phyloP scores from a whole-genome alignment of 2,113 vertebrate species.

The Stigmatopora nigra region DNA sequence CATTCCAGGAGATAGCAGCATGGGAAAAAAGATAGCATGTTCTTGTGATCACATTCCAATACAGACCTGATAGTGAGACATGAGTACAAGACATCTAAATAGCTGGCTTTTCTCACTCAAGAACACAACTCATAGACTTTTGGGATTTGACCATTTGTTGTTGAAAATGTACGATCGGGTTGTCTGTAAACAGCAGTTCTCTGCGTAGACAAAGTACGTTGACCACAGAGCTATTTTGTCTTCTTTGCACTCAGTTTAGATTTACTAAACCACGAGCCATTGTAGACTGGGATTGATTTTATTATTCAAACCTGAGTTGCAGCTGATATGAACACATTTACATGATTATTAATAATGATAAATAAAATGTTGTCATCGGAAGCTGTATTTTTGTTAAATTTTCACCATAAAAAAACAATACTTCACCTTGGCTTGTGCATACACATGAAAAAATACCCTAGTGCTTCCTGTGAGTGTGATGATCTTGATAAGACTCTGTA shows the following conservation, averaged over 20 bases:
- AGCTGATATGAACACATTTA: too few species aligned
- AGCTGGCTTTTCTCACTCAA: constrained; percentile 33
- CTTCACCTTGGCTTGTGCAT: background rate
- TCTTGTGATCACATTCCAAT: constrained; percentile 43
- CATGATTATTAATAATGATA: too few species aligned
- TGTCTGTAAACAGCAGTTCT: background rate
- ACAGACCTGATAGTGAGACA: constrained; percentile 33
- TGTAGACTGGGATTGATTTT: background rate
- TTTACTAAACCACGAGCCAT: background rate
- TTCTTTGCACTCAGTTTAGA: background rate
- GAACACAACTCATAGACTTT: background rate
- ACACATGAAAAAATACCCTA: constrained; percentile 17
- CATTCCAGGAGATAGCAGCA: constrained; percentile 59
- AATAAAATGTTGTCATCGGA: too few species aligned
- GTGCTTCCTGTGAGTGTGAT: background rate
- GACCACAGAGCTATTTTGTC: background rate
- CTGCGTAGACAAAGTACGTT: background rate
- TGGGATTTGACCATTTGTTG: background rate
- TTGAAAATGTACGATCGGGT: background rate
- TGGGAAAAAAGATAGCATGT: constrained; percentile 38
- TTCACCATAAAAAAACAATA: too few species aligned
- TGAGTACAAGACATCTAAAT: constrained; percentile 26
- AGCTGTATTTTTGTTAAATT: too few species aligned
- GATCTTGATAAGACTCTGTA: constrained; percentile 40
- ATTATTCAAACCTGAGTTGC: background rate